Conservation (phyloP, 2,113 vertebrate genomes). For the Gracilinanus agilis region DNA sequence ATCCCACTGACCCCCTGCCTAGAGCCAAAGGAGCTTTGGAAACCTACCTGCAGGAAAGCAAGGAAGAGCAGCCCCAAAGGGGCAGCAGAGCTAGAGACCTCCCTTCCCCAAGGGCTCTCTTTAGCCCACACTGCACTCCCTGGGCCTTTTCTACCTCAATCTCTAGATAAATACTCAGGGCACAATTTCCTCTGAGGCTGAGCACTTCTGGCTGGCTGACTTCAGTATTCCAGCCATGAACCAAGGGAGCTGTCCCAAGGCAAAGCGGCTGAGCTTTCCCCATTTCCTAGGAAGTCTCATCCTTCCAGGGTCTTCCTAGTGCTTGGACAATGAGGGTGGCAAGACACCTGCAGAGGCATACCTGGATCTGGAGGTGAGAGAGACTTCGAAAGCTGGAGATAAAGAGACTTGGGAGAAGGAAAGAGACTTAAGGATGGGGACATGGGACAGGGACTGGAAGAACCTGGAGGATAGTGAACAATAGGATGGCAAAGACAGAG, state of each 20-base stretch:
- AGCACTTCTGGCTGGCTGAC: not conserved
- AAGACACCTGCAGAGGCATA: not conserved
- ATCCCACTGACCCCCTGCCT: not conserved
- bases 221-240: not conserved
- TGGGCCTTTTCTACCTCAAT: not conserved
- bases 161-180: not conserved
- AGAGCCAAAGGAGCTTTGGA: not conserved
- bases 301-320: not conserved
- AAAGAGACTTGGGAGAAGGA: not conserved
- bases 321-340: not conserved
- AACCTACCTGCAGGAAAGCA: not conserved
- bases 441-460: not conserved
- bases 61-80: not conserved
- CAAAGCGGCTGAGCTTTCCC: not conserved
- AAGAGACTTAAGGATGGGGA: not conserved
- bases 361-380: not conserved
- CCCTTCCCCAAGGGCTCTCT: not conserved
- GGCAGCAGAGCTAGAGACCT: not conserved
- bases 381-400: not conserved
- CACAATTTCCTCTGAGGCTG: not conserved
- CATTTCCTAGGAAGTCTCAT: no score
- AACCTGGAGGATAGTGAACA: not conserved
- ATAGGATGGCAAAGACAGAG: not conserved
- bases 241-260: not conserved
- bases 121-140: not conserved